A percentile compares a stretch with the other conserved stretches of the same genome.
phyloP scores from a whole-genome alignment of 2,113 vertebrate species.

The Notarius lentiginosus region DNA sequence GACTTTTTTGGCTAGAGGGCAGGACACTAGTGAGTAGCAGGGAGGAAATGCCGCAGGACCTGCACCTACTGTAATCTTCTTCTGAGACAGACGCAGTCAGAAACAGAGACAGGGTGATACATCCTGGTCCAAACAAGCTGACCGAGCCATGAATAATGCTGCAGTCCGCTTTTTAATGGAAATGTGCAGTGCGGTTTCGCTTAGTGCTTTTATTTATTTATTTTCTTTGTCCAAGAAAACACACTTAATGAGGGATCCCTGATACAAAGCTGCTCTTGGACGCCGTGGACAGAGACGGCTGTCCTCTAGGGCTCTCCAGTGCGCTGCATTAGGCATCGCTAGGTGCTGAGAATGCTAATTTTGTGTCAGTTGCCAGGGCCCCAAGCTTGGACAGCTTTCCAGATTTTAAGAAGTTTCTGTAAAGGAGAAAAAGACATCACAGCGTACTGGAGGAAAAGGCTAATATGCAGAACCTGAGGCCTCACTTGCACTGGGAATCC shows the following conservation, averaged over 20 bases:
- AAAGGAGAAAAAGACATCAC: constrained; percentile 11
- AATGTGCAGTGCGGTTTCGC: constrained; percentile 15
- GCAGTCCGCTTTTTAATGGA: constrained; percentile 16
- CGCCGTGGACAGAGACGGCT: constrained; percentile 10
- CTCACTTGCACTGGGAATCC: not conserved
- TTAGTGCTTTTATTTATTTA: constrained; percentile 9
- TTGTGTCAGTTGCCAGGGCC: not conserved
- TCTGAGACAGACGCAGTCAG: constrained; percentile 7
- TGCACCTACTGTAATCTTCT: constrained; percentile 24
- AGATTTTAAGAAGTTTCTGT: constrained; percentile 17
- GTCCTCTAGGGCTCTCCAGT: constrained; percentile 27
- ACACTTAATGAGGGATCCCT: constrained; percentile 33
- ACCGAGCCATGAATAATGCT: not conserved
- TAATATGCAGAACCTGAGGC: constrained; percentile 12
- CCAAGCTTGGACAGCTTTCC: not conserved
- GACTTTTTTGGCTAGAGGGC: constrained; percentile 42
- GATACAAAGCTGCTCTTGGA: not conserved
- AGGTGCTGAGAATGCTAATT: constrained; percentile 39
- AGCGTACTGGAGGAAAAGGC: constrained; percentile 14
- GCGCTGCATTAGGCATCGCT: not conserved
- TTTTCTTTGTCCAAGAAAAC: not conserved
- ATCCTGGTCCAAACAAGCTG: constrained; percentile 26
- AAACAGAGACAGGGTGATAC: not conserved
- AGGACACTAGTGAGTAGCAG: constrained; percentile 18
- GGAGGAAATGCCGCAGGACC: constrained; percentile 26